Evolutionary conservation across 2,888 invertebrate genomes (phyloP).

Genomic region (Callosobruchus maculatus): DNA sequence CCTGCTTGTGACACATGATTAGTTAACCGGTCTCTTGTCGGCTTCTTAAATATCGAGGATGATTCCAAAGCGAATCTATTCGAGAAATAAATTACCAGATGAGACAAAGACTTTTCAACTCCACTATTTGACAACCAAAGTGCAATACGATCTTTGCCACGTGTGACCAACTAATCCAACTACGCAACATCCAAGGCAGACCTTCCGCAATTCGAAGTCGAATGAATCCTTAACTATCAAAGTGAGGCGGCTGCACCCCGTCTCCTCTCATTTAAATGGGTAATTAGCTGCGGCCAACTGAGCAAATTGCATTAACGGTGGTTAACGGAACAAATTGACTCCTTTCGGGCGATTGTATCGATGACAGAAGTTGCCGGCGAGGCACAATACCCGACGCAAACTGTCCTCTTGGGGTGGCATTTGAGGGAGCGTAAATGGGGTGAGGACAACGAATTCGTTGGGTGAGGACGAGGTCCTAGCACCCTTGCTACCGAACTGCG

Average conservation of each 20-base stretch:
- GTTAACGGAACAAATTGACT: conserved; percentile 33
- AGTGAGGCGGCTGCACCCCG: not conserved
- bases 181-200: not conserved
- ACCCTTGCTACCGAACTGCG: not conserved
- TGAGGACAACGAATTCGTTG: no score
- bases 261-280: conserved; percentile 6
- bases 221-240: not conserved
- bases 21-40: no score
- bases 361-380: conserved; percentile 22
- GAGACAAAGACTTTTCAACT: no score
- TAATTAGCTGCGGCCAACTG: conserved; percentile 8
- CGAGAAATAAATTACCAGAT: no score
- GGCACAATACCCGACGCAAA: conserved; percentile 25
- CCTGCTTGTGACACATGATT: no score
- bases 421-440: not conserved
- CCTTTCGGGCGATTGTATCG: conserved; percentile 35
- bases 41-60: no score
- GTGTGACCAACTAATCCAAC: not conserved
- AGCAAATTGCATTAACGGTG: conserved; percentile 25
- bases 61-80: no score
- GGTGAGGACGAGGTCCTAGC: not conserved
- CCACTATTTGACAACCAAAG: no score
- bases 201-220: not conserved
- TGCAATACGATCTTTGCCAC: no score
- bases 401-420: conserved; percentile 23